These are phyloP conservation scores for Diachasmimorpha longicaudata DNA, from an alignment of 1,140 invertebrate genomes.

Conservation along the genomic window DNA sequence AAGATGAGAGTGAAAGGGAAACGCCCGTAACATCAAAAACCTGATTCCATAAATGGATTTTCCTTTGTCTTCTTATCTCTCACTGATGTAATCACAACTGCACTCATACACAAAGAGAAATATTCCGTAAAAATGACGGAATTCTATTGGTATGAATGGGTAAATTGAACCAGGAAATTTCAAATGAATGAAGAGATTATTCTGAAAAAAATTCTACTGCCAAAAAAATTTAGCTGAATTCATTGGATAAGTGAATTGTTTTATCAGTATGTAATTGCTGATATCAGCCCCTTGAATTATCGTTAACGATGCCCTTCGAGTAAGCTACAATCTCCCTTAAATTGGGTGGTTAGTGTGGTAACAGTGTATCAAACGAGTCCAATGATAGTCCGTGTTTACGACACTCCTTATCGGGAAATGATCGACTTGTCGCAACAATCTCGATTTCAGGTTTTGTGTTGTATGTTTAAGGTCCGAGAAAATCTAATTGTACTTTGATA, in stretches of 20 bases:
- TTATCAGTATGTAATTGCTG: not conserved
- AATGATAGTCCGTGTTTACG: not conserved
- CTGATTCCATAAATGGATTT: not conserved
- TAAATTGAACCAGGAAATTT: too few relatives aligned
- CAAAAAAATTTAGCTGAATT: too few relatives aligned
- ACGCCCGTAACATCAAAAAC: not conserved
- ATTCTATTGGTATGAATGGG: too few relatives aligned
- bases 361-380: not conserved
- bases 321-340: not conserved
- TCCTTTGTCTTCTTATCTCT: not conserved
- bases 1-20: not conserved
- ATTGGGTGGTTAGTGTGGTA: not conserved
- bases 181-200: too few relatives aligned
- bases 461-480: too few relatives aligned
- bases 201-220: too few relatives aligned
- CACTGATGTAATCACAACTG: not conserved
- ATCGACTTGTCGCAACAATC: not conserved
- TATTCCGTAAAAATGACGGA: too few relatives aligned
- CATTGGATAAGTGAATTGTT: too few relatives aligned
- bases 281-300: not conserved
- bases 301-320: not conserved
- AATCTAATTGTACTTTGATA: too few relatives aligned
- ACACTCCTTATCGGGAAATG: not conserved
- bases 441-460: not conserved
- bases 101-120: too few relatives aligned